Evolutionary conservation across 2,797 vertebrate genomes (phyloP), one percentile per base, ranked within the genome.

Genomic region (Danio choprae): DNA sequence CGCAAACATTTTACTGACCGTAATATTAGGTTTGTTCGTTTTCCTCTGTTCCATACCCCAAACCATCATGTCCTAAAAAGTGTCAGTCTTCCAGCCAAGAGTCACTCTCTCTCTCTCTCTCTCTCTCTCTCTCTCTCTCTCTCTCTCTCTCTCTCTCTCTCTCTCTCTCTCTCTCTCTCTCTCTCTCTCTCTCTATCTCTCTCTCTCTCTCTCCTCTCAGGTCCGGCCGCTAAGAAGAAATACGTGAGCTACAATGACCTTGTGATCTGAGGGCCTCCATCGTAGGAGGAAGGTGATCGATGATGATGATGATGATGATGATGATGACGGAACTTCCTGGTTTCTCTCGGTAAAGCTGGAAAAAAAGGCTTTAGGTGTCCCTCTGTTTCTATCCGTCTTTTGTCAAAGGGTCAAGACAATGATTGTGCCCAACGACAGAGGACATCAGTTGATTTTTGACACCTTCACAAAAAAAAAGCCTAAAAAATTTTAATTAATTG

Each of bases 181-280:
- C 36, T 68, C 2, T 15, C 40, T 29, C 29, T n/a, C n/a, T n/a
- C n/a, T n/a, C n/a, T 58, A n/a, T 74, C 63, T 73, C 36, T 68
- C 2, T 15, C 40, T 29, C 29, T n/a, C n/a, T n/a, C n/a, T n/a
- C n/a, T 58, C 36, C 20, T 51, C 86, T 12, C 88, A 98, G 97
- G 97, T 94, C 96, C 96, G 36, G 96, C 97, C 82, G 94, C 94
- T 60, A 97, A 97, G 91, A 96, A 96, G 91, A 97, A 97, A 88
- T 96, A 95, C 59, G 96, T 98, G 93, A 97, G 95, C 90, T 98
- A 97, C 93, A 96, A 95, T 84, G 95, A 98, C 92, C 94, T 97
- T 83, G 96, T 95, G 85, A 98, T 97, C 91, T 98, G 94, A 92
- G 60, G 81, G 68, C 81, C 86, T 89, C 86, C 83, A 90, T 89